phyloP scores from a whole-genome alignment of 2,888 invertebrate genomes.

The Pediacus dermestoides region DNA sequence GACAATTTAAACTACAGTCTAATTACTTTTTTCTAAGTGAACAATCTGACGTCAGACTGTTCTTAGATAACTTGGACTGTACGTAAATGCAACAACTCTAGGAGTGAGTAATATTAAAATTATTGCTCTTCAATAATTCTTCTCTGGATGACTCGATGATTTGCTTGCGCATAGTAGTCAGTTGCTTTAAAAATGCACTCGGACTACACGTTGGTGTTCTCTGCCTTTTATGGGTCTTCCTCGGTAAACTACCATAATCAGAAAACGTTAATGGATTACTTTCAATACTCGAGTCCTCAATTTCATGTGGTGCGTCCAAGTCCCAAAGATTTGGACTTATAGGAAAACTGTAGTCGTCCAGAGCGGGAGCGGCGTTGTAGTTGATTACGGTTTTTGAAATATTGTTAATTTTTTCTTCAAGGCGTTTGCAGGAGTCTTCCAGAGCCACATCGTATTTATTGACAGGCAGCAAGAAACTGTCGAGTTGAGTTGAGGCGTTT shows the following conservation, averaged over 20 bases:
- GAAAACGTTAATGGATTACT: conserved; percentile 43
- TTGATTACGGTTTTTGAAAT: conserved; percentile 12
- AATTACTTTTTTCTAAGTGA: no score
- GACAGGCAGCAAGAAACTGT: conserved; percentile 35
- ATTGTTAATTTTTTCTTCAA: conserved; percentile 40
- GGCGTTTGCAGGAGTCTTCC: conserved; percentile 41
- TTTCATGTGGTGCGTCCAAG: conserved; percentile 14
- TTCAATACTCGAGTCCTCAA: conserved; percentile 44
- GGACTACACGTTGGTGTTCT: conserved; percentile 47
- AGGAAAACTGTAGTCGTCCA: neutral
- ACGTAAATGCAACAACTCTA: no score
- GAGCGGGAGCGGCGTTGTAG: neutral
- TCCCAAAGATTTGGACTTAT: conserved; percentile 24
- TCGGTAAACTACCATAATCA: conserved; percentile 48
- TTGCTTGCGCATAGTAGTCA: conserved; percentile 56
- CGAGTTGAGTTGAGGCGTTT: conserved; percentile 16
- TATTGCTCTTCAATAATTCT: conserved; percentile 37
- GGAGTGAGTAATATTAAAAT: no score
- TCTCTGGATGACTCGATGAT: conserved; percentile 55
- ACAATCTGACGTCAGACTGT: no score
- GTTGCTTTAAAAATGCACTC: conserved; percentile 57
- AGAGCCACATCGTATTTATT: conserved; percentile 46
- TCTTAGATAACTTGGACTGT: no score
- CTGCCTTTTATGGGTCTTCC: conserved; percentile 32
- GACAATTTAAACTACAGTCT: no score